These are phyloP conservation scores for Triplophysa dalaica DNA, from an alignment of 2,113 vertebrate genomes.

Conservation along the genomic window DNA sequence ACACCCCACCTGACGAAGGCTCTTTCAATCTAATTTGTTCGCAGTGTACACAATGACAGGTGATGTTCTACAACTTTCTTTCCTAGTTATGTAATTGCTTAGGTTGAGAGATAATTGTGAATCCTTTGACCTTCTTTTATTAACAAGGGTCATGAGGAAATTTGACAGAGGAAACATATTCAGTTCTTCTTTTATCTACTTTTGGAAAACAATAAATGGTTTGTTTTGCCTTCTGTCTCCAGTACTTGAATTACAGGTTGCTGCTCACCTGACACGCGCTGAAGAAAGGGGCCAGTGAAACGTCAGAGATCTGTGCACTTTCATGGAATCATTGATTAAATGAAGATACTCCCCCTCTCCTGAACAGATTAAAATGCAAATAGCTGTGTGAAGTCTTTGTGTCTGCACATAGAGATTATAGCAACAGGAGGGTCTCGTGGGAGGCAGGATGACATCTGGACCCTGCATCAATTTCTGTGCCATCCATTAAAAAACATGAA, in stretches of 20 bases:
- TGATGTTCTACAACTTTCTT: constrained; percentile 7
- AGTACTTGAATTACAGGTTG: background rate
- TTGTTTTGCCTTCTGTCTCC: background rate
- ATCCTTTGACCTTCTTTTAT: background rate
- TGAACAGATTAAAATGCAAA: constrained; percentile 58
- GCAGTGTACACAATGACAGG: background rate
- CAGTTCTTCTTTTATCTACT: background rate
- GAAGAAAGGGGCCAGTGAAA: constrained; percentile 7
- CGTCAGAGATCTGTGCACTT: constrained; percentile 40
- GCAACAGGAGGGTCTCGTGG: constrained; percentile 39
- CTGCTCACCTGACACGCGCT: constrained; percentile 24
- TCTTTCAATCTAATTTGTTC: background rate
- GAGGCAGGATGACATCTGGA: constrained; percentile 53
- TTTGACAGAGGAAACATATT: background rate
- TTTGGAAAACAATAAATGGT: background rate
- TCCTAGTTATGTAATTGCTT: background rate
- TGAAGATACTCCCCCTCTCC: constrained; percentile 13
- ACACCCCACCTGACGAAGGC: background rate
- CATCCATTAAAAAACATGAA: constrained; percentile 13
- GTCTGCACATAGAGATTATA: constrained; percentile 41
- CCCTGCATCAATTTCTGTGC: constrained; percentile 15
- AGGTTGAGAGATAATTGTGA: background rate
- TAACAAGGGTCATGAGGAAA: background rate
- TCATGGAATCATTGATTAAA: constrained; percentile 32
- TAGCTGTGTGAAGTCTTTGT: constrained; percentile 47